These are phyloP conservation scores for Ceratitis capitata DNA, from an alignment of 1,140 invertebrate genomes.

Conservation along the genomic window DNA sequence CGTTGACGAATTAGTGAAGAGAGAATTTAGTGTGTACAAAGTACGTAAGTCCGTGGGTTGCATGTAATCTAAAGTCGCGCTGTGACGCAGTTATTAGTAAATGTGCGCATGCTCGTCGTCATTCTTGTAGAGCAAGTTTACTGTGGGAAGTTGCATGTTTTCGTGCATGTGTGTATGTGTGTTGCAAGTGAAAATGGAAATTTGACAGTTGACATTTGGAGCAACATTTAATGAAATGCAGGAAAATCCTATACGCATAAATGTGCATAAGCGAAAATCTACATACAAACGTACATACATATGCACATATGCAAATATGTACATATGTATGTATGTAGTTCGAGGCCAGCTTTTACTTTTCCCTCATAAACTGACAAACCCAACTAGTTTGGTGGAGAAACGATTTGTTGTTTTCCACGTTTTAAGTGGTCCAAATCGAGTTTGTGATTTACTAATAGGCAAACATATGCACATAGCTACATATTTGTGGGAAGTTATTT, in stretches of 20 bases:
- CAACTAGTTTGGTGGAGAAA: neutral
- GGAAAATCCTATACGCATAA: neutral
- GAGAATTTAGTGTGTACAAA: too few species aligned
- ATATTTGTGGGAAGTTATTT: neutral
- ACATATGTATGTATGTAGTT: neutral
- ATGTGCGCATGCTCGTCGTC: neutral
- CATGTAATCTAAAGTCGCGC: too few species aligned
- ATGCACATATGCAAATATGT: neutral
- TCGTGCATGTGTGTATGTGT: neutral
- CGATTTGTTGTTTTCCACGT: neutral
- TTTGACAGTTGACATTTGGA: slow-evolving; percentile 6
- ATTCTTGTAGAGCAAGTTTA: neutral
- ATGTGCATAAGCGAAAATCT: neutral
- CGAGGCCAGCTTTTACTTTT: neutral
- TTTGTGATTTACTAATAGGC: too few species aligned
- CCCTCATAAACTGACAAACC: neutral
- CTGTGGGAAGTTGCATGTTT: neutral
- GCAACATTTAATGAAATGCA: neutral
- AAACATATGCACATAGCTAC: neutral
- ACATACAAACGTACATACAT: neutral
- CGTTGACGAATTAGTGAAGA: too few species aligned
- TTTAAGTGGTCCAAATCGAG: too few species aligned
- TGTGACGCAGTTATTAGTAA: neutral
- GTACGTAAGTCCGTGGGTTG: too few species aligned
- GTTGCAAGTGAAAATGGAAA: neutral